These are phyloP conservation scores for Dipodomys ordii DNA, from an alignment of 2,113 vertebrate species.

Conservation along the genomic window DNA sequence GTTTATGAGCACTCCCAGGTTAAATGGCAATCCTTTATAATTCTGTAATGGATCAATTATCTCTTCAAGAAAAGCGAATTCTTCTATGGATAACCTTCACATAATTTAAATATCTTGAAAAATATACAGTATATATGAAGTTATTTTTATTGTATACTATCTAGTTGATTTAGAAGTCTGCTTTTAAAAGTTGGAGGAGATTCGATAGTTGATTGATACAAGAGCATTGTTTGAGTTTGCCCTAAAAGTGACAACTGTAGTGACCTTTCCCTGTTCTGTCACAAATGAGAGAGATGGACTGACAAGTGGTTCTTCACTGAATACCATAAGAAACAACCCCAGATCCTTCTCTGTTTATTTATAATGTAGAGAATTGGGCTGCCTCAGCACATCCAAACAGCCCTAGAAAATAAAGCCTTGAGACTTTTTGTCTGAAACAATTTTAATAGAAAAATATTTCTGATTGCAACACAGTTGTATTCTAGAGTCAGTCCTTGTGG, in stretches of 20 bases:
- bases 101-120: not conserved
- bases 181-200: not conserved
- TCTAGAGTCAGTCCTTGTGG: not conserved
- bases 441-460: not conserved
- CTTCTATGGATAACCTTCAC: not conserved
- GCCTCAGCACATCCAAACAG: not conserved
- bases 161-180: not conserved
- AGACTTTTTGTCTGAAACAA: constrained; percentile 14
- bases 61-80: constrained; percentile 42
- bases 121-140: not conserved
- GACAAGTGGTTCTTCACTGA: not conserved
- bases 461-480: constrained; percentile 2
- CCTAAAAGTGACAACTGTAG: constrained; percentile 23
- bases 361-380: not conserved
- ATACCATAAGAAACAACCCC: not conserved
- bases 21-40: not conserved
- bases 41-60: not conserved
- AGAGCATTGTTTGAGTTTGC: constrained; percentile 9
- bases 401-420: not conserved
- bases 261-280: constrained; percentile 42
- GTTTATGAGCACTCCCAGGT: not conserved
- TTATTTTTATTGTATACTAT: not conserved
- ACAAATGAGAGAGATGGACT: constrained; percentile 19
- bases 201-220: not conserved
- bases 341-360: not conserved